A percentile compares a stretch with the other conserved stretches of the same genome.
Evolutionary conservation across 2,888 invertebrate genomes (phyloP).

Genomic region (Nezara viridula): DNA sequence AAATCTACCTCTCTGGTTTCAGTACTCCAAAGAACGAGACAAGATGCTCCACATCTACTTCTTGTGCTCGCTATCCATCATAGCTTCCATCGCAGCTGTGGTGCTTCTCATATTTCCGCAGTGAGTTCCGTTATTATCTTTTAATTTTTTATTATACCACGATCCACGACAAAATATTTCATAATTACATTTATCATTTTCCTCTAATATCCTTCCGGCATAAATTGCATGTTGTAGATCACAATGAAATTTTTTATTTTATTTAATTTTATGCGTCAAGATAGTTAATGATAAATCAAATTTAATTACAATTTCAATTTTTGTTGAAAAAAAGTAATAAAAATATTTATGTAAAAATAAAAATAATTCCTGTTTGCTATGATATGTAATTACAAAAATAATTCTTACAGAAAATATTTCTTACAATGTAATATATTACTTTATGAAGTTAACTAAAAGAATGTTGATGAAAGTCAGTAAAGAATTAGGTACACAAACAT

Average conservation of each 20-base stretch:
- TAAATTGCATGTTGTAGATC: not conserved
- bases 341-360: too few species aligned
- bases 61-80: conserved; percentile 83
- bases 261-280: too few species aligned
- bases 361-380: too few species aligned
- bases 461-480: too few species aligned
- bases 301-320: too few species aligned
- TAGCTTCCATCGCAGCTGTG: conserved; percentile 78
- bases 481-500: too few species aligned
- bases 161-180: conserved; percentile 27
- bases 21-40: conserved; percentile 88
- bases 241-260: too few species aligned
- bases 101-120: conserved; percentile 73
- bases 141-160: conserved; percentile 28
- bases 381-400: too few species aligned
- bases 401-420: too few species aligned
- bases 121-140: conserved; percentile 67
- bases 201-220: conserved; percentile 42
- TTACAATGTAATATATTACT: too few species aligned
- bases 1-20: conserved; percentile 68
- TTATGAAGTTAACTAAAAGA: too few species aligned
- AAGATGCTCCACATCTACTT: conserved; percentile 90
- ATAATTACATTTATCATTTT: conserved; percentile 55
- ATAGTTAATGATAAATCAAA: not conserved
- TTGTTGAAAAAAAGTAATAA: too few species aligned